Base-by-base conservation (phyloP, 23 tunicate genomes). In the Halocynthia aurantium region DNA sequence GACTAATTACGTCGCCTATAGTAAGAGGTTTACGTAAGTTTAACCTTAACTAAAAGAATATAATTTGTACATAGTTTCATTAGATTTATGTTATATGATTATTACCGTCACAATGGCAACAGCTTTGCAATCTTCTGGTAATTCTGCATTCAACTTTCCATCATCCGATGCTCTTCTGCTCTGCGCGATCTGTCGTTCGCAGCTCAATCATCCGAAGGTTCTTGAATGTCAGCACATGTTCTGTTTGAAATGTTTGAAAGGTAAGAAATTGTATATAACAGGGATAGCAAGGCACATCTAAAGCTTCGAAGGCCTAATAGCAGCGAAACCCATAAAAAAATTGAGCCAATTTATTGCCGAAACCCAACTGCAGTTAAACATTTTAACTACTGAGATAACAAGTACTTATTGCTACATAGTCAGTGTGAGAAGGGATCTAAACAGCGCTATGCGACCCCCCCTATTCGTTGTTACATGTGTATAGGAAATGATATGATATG, bases 191-290 rank as follows among this genome's bases (percentile, higher is more conserved):
- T 84, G 89, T 54, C 82, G 77, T 58, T 70, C 62, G 22, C 64
- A 49, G 49, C 72, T 52, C 18, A 51, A 5, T 12, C 71, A 84
- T 55, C 89, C 89, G 18, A 70, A 65, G 58, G 89, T 84, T 64
- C 55, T 84, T 52, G 53, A 76, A 72, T 84, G 89, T 69, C 89
- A 84, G 53, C 89, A 84, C 71, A 71, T 77, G 15, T 84, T 69
- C 56, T 84, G 89, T 64, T 10, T 15, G 12, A 60, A 75, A 51
- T 84, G 89, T 55, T 61, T 84, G 79, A 52, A 84, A 84, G 83
- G 89, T 73, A 82, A 19, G 72, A 49, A 0, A 67, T 49, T 12
- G 19, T 10, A 67, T 15, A n/a, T 15, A 58, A 2, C 17, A 58
- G 2, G 15, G 4, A 13, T 5, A n/a, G 15, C 17, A 13, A 58